phyloP scores from a whole-genome alignment of 2,888 invertebrate species.

The Anticlea derivata region DNA sequence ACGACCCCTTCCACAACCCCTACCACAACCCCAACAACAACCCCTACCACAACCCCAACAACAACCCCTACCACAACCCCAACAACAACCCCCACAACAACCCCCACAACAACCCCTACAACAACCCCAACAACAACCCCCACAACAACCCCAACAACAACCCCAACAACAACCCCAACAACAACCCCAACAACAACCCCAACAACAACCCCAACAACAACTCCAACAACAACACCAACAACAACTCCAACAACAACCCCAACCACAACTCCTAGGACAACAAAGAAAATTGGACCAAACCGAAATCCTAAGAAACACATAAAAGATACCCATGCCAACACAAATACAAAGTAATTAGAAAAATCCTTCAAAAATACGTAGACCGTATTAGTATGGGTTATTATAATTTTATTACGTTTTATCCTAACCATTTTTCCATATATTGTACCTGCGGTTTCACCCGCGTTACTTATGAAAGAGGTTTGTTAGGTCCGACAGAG shows the following conservation, averaged over 20 bases:
- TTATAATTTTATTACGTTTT: too few species aligned
- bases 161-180: not conserved
- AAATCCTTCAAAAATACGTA: too few species aligned
- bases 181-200: not conserved
- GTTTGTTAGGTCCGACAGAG: too few species aligned
- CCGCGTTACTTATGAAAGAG: too few species aligned
- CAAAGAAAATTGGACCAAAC: not conserved
- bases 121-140: not conserved
- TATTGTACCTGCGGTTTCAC: too few species aligned
- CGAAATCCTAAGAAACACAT: not conserved
- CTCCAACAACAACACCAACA: slow-evolving; percentile 4
- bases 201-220: not conserved
- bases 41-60: not conserved
- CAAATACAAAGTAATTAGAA: too few species aligned
- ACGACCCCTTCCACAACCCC: not conserved
- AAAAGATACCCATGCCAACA: not conserved
- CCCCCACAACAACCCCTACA: not conserved
- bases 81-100: not conserved
- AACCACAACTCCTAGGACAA: not conserved
- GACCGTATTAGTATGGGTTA: too few species aligned
- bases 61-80: not conserved
- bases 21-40: not conserved
- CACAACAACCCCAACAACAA: not conserved
- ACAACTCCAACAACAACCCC: not conserved
- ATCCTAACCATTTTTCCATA: too few species aligned